Conservation (phyloP, 2,797 vertebrate genomes). For the Rousettus madagascariensis region DNA sequence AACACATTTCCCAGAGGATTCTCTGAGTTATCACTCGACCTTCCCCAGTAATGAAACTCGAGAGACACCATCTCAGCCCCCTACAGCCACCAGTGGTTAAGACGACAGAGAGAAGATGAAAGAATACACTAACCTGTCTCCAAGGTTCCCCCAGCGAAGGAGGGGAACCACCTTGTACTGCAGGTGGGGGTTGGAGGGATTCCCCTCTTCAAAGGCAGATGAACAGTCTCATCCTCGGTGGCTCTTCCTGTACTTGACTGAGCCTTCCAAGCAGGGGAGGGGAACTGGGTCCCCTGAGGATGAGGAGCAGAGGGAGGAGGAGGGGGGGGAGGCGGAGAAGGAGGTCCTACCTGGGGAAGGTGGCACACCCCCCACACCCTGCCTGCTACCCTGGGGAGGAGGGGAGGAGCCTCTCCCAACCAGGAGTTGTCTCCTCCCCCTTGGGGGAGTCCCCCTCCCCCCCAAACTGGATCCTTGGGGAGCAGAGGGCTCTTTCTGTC, state of each 20-base stretch:
- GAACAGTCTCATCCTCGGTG: constrained; percentile 78
- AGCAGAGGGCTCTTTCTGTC: constrained; percentile 34
- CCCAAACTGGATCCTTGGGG: constrained; percentile 48
- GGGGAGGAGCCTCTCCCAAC: constrained; percentile 77
- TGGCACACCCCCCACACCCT: constrained; percentile 73
- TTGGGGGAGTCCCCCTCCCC: constrained; percentile 72
- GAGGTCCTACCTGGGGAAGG: constrained; percentile 77
- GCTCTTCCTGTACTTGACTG: constrained; percentile 68
- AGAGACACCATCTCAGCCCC: not conserved
- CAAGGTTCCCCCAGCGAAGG: constrained; percentile 34
- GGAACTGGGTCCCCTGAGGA: constrained; percentile 36
- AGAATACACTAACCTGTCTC: constrained; percentile 70
- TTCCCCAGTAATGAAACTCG: not conserved
- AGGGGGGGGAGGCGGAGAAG: constrained; percentile 57
- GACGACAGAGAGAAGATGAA: not conserved
- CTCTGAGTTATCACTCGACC: not conserved
- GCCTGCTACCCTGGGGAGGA: constrained; percentile 62
- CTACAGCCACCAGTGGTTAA: not conserved
- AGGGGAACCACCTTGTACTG: constrained; percentile 57
- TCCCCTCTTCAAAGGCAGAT: constrained; percentile 80
- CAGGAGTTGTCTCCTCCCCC: constrained; percentile 78
- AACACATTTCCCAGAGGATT: not conserved
- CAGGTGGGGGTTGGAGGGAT: constrained; percentile 63
- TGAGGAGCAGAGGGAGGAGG: not conserved
- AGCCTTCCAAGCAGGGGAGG: constrained; percentile 76